These are phyloP conservation scores for Scrobipalpa atriplicella DNA, from an alignment of 2,888 invertebrate species.

Conservation along the genomic window DNA sequence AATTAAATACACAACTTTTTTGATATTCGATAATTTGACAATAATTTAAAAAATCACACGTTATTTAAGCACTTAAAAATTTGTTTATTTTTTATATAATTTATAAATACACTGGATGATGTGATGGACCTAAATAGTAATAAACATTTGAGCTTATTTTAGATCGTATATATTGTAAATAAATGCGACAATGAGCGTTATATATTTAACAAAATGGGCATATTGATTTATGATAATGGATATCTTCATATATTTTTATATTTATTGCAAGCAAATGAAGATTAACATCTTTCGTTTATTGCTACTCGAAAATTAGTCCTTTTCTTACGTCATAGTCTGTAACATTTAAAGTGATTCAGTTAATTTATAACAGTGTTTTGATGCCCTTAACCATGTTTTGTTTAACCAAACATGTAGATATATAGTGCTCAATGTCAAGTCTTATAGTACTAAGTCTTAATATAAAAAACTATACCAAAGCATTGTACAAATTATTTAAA, in stretches of 20 bases:
- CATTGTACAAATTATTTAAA: slow-evolving; percentile 21
- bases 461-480: slow-evolving; percentile 45
- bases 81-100: slow-evolving; percentile 1
- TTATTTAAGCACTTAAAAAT: slow-evolving; percentile 40
- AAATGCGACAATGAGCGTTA: not conserved
- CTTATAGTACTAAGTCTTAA: slow-evolving; percentile 37
- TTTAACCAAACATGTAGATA: no score
- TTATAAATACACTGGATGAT: slow-evolving; percentile 39
- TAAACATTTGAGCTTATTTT: slow-evolving; percentile 44
- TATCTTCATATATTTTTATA: no score
- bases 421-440: no score
- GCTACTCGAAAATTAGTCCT: no score
- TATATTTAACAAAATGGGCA: not conserved
- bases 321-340: no score
- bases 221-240: no score
- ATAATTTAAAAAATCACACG: slow-evolving; percentile 39
- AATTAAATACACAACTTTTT: slow-evolving; percentile 28
- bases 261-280: no score
- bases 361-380: no score
- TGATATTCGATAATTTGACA: slow-evolving; percentile 31
- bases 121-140: slow-evolving; percentile 51
- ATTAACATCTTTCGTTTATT: no score
- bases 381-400: no score
- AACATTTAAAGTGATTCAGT: no score
- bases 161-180: slow-evolving; percentile 29